Base-by-base conservation (phyloP, 2,797 vertebrate species). In the Galaxias olidus region DNA sequence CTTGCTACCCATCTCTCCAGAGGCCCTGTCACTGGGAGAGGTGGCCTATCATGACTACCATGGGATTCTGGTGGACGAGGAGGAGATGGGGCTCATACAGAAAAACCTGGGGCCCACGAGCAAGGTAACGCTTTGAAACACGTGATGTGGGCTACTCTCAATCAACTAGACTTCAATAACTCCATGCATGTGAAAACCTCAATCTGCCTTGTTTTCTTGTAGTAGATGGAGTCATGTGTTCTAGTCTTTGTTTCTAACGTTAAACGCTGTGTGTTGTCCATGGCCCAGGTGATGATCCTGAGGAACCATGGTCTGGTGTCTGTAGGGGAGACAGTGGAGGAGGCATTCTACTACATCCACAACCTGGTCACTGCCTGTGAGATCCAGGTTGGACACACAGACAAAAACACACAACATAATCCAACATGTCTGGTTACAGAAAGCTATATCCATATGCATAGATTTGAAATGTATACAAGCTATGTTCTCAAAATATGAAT, bases 311-410 rank as follows among this genome's bases (percentile, higher is more conserved):
- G 98, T 19, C 88, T 99, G 18, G 93, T 98, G 49, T 90, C 96
- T 0, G 90, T 97, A 7, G 98, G 98, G 10, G 96, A 95, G 90
- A 99, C 95, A 0, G 91, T 98, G 18, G 98, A 99, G 81, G 98
- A 99, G 80, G 97, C 97, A 60, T 99, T 98, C 85, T 96, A 95
- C 86, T 97, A 98, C 74, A 96, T 97, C 72, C 96, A 98, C 84
- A 98, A 96, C 79, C 88, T 99, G 73, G 94, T 98, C 73, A 93
- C 94, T 4, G 98, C 98, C 51, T 99, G 98, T 79, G 98, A 99
- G 88, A 99, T 99, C 76, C 97, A 99, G 95, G 98, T 99, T 88
- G 14, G 76, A 52, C 47, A n/a, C 50, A n/a, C 43, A 13, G 14
- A 41, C 41, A 18, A 8, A 54, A 18, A 54, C 52, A 54, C 18